Evolutionary conservation across 2,797 vertebrate species (phyloP).

Genomic region (Onychomys arenicola): DNA sequence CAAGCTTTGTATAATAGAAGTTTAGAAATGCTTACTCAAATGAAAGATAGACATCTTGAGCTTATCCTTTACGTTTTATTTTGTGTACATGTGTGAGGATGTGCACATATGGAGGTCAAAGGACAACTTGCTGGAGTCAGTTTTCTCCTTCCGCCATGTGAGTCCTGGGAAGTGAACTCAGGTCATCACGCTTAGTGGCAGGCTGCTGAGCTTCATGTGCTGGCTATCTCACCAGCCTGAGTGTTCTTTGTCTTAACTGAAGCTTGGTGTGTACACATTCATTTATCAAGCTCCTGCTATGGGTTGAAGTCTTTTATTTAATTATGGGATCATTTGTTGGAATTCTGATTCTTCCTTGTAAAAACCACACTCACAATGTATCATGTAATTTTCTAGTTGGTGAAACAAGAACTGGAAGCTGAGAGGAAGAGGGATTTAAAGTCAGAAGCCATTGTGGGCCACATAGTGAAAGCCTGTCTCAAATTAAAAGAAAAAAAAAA

Average conservation of each 20-base stretch:
- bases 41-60: not conserved
- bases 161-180: not conserved
- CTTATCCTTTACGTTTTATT: not conserved
- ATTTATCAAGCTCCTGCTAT: not conserved
- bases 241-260: not conserved
- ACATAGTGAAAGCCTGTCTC: not conserved
- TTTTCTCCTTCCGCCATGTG: not conserved
- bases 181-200: not conserved
- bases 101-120: not conserved
- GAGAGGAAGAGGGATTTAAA: not conserved
- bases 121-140: not conserved
- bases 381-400: constrained; percentile 27
- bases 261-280: not conserved
- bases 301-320: not conserved
- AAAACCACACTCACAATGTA: constrained; percentile 18
- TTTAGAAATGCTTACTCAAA: not conserved
- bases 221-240: too few relatives aligned
- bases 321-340: not conserved
- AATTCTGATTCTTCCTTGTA: constrained; percentile 13
- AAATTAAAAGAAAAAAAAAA: not conserved
- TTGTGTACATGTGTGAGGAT: not conserved
- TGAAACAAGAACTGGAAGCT: not conserved
- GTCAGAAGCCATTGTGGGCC: not conserved
- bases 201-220: not conserved
- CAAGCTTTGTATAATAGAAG: not conserved